Evolutionary conservation across 30 jellyfish, hydroid and myxozoan genomes (phyloP).

Genomic region (Turritopsis rubra): DNA sequence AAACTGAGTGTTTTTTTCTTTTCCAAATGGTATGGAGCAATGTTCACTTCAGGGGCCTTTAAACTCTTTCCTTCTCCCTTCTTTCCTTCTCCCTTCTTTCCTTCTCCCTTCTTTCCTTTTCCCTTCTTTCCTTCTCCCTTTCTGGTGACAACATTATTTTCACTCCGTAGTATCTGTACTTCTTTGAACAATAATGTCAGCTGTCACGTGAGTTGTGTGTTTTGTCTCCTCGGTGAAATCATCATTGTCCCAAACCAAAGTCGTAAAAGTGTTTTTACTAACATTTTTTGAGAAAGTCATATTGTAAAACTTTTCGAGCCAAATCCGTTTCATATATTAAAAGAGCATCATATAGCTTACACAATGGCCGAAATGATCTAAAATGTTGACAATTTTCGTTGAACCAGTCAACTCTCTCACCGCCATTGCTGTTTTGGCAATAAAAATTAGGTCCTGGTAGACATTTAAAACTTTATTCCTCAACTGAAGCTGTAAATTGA

Average conservation of each 20-base stretch:
- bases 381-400: neutral
- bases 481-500: neutral
- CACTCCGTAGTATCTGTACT: neutral
- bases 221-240: neutral
- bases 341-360: neutral
- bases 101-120: no score
- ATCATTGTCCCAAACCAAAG: slow-evolving; percentile 2
- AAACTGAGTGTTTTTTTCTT: neutral
- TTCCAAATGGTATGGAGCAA: neutral
- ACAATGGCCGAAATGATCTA: neutral
- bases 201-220: slow-evolving; percentile 6
- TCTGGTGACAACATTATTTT: neutral
- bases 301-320: neutral
- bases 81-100: no score
- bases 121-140: no score
- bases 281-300: neutral
- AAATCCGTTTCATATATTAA: neutral
- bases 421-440: slow-evolving; percentile 4
- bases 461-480: neutral
- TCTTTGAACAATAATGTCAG: neutral
- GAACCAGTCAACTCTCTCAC: slow-evolving; percentile 10
- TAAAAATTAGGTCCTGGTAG: slow-evolving; percentile 5
- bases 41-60: neutral
- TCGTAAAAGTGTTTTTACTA: neutral
- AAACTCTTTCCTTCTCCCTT: neutral